Evolutionary conservation across 2,888 invertebrate genomes (phyloP).

Genomic region (Folsomia candida): DNA sequence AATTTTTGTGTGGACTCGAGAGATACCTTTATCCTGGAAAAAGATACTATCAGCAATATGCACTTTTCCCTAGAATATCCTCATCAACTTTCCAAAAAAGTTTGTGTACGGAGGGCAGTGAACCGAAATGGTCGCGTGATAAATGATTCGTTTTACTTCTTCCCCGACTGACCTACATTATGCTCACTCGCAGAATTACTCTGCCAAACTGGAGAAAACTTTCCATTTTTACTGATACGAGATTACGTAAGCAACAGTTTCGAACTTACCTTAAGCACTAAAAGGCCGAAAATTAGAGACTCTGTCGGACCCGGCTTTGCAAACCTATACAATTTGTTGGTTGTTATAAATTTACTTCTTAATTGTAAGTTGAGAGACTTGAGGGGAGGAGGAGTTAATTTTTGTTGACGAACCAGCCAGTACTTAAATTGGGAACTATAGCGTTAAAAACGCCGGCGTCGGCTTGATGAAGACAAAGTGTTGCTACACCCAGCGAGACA

Average conservation of each 20-base stretch:
- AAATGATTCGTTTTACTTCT: neutral
- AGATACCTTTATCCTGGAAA: neutral
- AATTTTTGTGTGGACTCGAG: neutral
- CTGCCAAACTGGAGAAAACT: neutral
- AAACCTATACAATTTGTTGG: constrained; percentile 28
- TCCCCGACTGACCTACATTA: no score
- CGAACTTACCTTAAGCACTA: constrained; percentile 42
- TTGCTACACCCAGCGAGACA: neutral
- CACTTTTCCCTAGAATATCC: neutral
- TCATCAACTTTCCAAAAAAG: neutral
- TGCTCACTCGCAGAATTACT: no score
- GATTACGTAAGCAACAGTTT: neutral
- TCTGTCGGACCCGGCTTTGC: constrained; percentile 45
- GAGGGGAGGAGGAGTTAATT: neutral
- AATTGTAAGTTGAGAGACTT: neutral
- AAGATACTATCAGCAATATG: neutral
- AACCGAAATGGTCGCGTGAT: no score
- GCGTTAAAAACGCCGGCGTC: constrained; percentile 42
- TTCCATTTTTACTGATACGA: neutral
- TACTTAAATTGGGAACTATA: constrained; percentile 43
- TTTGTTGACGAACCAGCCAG: constrained; percentile 37
- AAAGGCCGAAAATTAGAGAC: constrained; percentile 39
- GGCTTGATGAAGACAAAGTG: constrained; percentile 9
- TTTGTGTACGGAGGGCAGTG: no score
- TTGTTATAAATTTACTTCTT: neutral